Conservation (phyloP, 2,888 invertebrate genomes). For the Temnothorax unifasciatus region DNA sequence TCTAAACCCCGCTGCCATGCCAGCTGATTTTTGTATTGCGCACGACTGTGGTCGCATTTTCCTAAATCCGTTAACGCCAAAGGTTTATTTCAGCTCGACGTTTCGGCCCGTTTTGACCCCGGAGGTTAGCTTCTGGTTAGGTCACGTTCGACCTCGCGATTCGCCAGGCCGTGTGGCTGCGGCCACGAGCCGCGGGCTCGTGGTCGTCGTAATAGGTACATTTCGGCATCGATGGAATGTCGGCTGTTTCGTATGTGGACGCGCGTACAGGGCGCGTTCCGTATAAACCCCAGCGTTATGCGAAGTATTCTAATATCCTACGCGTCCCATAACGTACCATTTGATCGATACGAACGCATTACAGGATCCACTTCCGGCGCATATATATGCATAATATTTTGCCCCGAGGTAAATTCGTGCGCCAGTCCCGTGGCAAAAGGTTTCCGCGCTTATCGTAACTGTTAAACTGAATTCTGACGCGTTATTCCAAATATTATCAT, state of each 20-base stretch:
- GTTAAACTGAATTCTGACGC: constrained; percentile 30
- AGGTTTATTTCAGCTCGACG: constrained; percentile 38
- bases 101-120: constrained; percentile 45
- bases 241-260: constrained; percentile 68
- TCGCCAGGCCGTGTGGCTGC: constrained; percentile 48
- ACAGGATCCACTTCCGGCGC: constrained; percentile 46
- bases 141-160: constrained; percentile 54
- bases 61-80: constrained; percentile 59
- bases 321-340: constrained; percentile 81
- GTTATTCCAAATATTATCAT: constrained; percentile 45
- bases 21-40: constrained; percentile 18
- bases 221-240: constrained; percentile 80
- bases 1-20: too few relatives aligned
- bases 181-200: constrained; percentile 57
- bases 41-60: neutral
- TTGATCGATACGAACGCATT: constrained; percentile 77
- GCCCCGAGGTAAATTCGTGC: constrained; percentile 33
- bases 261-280: constrained; percentile 66
- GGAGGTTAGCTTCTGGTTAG: constrained; percentile 51
- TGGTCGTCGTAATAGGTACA: constrained; percentile 71
- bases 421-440: constrained; percentile 19
- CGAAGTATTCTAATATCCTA: constrained; percentile 82
- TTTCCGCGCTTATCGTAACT: constrained; percentile 20
- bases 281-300: constrained; percentile 78
- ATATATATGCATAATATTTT: constrained; percentile 46